phyloP scores from a whole-genome alignment of 2,888 invertebrate species.

The Hydropsyche betteni region DNA sequence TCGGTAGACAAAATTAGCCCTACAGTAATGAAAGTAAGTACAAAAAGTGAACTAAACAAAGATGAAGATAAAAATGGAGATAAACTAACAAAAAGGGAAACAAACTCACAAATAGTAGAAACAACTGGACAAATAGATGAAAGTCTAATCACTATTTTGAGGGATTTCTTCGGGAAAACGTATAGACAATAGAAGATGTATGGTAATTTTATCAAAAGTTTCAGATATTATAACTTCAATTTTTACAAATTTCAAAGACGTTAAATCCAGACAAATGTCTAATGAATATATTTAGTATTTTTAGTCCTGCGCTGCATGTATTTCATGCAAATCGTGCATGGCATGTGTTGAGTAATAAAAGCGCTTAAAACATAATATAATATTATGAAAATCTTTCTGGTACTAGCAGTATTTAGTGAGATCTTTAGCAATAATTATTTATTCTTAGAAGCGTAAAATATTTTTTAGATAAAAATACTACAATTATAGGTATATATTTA shows the following conservation, averaged over 20 bases:
- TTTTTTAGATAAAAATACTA: slow-evolving; percentile 35
- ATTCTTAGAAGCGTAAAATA: slow-evolving; percentile 49
- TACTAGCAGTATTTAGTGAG: slow-evolving; percentile 49
- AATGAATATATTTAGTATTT: neutral
- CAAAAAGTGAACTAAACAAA: slow-evolving; percentile 38
- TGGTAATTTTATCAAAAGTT: neutral
- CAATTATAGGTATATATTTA: slow-evolving; percentile 42
- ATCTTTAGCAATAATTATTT: slow-evolving; percentile 50
- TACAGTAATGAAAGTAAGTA: slow-evolving; percentile 50
- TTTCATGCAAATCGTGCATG: slow-evolving; percentile 1
- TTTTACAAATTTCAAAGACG: neutral
- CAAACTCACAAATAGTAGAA: slow-evolving; percentile 55
- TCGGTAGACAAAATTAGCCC: neutral
- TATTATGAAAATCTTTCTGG: slow-evolving; percentile 44
- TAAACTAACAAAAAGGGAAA: slow-evolving; percentile 54
- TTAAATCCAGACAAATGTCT: neutral
- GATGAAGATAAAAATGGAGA: slow-evolving; percentile 54
- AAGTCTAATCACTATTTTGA: slow-evolving; percentile 56
- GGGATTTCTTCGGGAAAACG: slow-evolving; percentile 57
- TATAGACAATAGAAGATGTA: slow-evolving; percentile 51
- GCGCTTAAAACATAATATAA: slow-evolving; percentile 48
- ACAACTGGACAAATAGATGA: slow-evolving; percentile 55
- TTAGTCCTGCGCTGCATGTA: slow-evolving; percentile 26
- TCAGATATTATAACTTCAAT: neutral
- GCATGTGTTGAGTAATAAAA: slow-evolving; percentile 41